Conservation (phyloP, 2,888 invertebrate genomes). For the Oegoconia quadripuncta region DNA sequence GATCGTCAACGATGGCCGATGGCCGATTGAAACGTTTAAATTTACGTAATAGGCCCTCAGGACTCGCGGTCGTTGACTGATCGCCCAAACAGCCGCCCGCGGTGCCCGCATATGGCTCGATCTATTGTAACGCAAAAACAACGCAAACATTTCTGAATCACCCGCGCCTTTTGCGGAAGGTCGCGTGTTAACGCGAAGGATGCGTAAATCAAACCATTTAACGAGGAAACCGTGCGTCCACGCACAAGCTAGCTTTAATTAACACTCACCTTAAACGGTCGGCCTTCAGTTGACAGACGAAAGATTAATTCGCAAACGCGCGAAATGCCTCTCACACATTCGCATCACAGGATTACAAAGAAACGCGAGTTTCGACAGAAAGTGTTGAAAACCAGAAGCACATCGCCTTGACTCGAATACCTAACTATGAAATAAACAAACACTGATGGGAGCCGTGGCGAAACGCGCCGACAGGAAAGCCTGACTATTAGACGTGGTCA, state of each 20-base stretch:
- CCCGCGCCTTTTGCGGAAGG: constrained; percentile 57
- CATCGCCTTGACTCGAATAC: constrained; percentile 20
- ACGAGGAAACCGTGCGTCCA: constrained; percentile 44
- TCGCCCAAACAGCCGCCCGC: constrained; percentile 40
- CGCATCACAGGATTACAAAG: constrained; percentile 23
- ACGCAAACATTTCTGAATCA: constrained; percentile 57
- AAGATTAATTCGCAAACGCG: constrained; percentile 50
- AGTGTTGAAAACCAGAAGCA: constrained; percentile 21
- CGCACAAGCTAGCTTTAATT: constrained; percentile 55
- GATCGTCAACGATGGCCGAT: too few species aligned
- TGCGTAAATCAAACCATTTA: constrained; percentile 60
- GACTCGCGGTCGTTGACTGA: constrained; percentile 56
- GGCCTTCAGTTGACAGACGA: constrained; percentile 49
- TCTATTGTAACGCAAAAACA: constrained; percentile 47
- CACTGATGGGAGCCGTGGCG: background rate
- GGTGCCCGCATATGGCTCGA: constrained; percentile 30
- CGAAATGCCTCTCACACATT: constrained; percentile 19
- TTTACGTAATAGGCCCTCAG: too few species aligned
- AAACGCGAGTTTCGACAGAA: constrained; percentile 20
- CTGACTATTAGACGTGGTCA: constrained; percentile 5
- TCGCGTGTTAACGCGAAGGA: constrained; percentile 54
- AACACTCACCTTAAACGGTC: constrained; percentile 51
- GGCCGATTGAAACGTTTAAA: too few species aligned
- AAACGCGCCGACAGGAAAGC: constrained; percentile 8
- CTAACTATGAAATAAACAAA: constrained; percentile 15